These are phyloP conservation scores for Matsumurasca onukii DNA, from an alignment of 1,140 invertebrate genomes.

Conservation along the genomic window DNA sequence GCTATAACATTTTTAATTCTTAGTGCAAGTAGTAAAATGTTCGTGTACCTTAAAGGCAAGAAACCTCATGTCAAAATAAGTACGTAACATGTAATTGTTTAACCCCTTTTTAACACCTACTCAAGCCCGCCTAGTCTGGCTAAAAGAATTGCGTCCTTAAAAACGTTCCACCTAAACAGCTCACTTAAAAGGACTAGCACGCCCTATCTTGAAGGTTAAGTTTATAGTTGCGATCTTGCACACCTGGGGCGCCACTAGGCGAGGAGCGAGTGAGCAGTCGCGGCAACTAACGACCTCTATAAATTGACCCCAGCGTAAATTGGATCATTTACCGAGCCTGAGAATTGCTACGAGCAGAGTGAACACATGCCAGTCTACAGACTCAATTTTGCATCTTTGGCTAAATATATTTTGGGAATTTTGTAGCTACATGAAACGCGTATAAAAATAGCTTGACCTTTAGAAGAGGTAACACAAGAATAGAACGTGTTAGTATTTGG, in stretches of 20 bases:
- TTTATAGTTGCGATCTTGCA: neutral
- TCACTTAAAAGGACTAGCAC: neutral
- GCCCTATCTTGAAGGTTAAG: neutral
- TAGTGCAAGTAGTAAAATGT: too few relatives aligned
- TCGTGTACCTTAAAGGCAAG: too few relatives aligned
- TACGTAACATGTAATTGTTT: too few relatives aligned
- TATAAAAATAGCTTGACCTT: neutral
- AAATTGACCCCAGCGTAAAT: neutral
- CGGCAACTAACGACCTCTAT: constrained; percentile 6
- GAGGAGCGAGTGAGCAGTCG: neutral
- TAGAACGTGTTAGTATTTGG: too few relatives aligned
- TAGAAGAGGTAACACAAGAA: neutral
- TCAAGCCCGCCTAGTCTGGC: neutral
- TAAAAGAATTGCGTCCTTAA: neutral
- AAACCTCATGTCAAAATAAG: too few relatives aligned
- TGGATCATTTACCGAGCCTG: neutral
- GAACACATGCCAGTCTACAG: neutral
- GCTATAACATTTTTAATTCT: too few relatives aligned
- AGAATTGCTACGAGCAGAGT: neutral
- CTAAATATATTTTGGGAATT: neutral
- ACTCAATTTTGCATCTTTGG: neutral
- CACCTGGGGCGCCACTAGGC: too few relatives aligned
- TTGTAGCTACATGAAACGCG: neutral
- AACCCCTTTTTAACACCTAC: neutral
- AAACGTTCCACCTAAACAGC: neutral